These are phyloP conservation scores for Orthonevra nobilis DNA, from an alignment of 2,888 invertebrate genomes.

Conservation along the genomic window DNA sequence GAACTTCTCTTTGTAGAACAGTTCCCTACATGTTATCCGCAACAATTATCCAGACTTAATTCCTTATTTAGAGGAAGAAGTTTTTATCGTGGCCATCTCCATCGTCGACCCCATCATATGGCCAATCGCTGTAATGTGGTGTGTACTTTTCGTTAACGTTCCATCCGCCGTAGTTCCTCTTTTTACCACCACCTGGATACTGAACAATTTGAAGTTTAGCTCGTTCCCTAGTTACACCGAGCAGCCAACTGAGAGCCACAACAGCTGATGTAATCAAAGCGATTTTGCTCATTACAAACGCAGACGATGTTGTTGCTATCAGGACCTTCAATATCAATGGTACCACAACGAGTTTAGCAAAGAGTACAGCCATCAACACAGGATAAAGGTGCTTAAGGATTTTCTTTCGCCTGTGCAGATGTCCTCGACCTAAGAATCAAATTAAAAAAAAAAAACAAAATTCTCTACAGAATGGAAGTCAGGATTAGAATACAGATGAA, in stretches of 20 bases:
- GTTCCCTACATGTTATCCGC: no score
- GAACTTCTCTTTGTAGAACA: no score
- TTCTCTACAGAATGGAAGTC: no score
- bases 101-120: conserved; percentile 4
- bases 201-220: conserved; percentile 60
- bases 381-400: conserved; percentile 83
- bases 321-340: conserved; percentile 86
- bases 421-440: conserved; percentile 74
- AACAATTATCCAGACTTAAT: no score
- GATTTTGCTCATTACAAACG: conserved; percentile 79
- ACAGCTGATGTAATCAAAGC: conserved; percentile 76
- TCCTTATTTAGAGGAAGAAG: conserved; percentile 46
- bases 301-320: conserved; percentile 84
- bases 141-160: conserved; percentile 37
- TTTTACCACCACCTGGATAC: conserved; percentile 20
- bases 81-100: conserved; percentile 29
- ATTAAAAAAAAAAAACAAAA: neutral
- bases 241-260: conserved; percentile 76
- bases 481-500: no score
- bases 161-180: conserved; percentile 46
- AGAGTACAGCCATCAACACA: conserved; percentile 83
- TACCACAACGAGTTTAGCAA: conserved; percentile 85
- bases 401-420: conserved; percentile 79
- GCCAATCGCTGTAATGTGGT: conserved; percentile 26
- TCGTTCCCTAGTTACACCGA: conserved; percentile 63